Evolutionary conservation across 2,113 vertebrate species (phyloP).

Genomic region (Atrichornis clamosus): DNA sequence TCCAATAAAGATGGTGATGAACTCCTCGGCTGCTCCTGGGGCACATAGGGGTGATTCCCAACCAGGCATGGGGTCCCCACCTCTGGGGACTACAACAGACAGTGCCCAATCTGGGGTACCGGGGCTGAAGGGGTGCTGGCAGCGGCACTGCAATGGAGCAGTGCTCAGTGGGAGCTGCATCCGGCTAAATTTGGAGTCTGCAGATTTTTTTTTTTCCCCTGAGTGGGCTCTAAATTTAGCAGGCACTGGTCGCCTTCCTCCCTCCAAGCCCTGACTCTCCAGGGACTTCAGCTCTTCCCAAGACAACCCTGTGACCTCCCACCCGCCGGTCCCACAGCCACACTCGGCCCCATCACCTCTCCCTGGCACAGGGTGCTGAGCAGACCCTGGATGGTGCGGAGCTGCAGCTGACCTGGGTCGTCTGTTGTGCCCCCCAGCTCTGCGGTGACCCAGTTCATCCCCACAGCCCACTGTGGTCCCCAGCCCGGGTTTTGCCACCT

Average conservation of each 20-base stretch:
- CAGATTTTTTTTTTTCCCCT: not conserved
- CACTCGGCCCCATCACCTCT: accelerated
- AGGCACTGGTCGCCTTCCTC: not conserved
- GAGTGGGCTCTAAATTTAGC: constrained; percentile 45
- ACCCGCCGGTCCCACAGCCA: accelerated
- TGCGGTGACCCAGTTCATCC: accelerated
- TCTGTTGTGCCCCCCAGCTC: not conserved
- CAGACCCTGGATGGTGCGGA: accelerated
- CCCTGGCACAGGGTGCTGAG: not conserved
- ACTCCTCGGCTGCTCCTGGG: not conserved
- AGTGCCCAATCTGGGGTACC: accelerated
- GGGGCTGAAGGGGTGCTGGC: not conserved
- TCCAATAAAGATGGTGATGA: constrained; percentile 65
- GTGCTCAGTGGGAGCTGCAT: not conserved
- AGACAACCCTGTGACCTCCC: not conserved
- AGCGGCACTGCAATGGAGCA: not conserved
- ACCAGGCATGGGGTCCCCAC: accelerated
- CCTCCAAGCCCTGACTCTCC: not conserved
- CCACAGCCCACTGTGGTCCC: not conserved
- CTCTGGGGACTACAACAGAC: accelerated
- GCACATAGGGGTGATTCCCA: accelerated
- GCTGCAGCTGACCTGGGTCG: accelerated
- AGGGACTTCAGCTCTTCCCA: not conserved
- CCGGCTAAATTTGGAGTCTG: constrained; percentile 29
- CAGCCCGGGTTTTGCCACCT: not conserved